A percentile compares a stretch with the other conserved stretches of the same genome.
Conservation (phyloP, 2,888 invertebrate genomes). For the Hypomecis atomaria region DNA sequence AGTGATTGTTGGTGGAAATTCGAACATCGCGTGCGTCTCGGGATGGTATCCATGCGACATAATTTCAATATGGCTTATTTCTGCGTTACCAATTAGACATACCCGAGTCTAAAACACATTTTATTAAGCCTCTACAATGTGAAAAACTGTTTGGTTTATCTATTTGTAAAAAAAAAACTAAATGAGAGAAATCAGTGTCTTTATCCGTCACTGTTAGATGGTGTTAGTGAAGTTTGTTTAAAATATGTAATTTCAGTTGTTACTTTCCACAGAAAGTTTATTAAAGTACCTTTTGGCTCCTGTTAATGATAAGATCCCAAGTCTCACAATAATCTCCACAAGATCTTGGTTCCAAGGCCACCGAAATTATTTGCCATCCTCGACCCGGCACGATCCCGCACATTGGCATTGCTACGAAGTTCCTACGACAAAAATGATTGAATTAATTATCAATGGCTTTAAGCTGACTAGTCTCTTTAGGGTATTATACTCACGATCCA, state of each 20-base stretch:
- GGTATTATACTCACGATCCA: constrained; percentile 66
- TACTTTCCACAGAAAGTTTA: no score
- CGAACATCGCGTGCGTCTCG: constrained; percentile 68
- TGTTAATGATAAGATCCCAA: constrained; percentile 75
- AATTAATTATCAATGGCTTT: no score
- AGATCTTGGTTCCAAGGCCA: constrained; percentile 72
- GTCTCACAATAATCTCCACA: constrained; percentile 73
- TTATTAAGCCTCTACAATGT: neutral
- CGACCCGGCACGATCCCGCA: constrained; percentile 74
- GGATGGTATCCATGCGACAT: constrained; percentile 77
- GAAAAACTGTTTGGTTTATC: no score
- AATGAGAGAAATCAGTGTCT: no score
- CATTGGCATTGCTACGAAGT: constrained; percentile 74
- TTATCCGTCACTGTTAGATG: no score
- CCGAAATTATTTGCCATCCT: constrained; percentile 78
- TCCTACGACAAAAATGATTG: constrained; percentile 58
- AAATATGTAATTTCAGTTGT: neutral
- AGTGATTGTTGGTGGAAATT: constrained; percentile 77
- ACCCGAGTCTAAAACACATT: constrained; percentile 60
- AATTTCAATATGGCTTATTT: constrained; percentile 69
- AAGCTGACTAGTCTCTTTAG: no score
- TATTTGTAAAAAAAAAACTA: no score
- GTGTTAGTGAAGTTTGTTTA: no score
- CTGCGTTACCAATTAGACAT: constrained; percentile 70
- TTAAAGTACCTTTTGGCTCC: constrained; percentile 63